These are phyloP conservation scores for honey bee (Apis mellifera) DNA, from an alignment of 1,140 invertebrate genomes.

Conservation along the genomic window DNA sequence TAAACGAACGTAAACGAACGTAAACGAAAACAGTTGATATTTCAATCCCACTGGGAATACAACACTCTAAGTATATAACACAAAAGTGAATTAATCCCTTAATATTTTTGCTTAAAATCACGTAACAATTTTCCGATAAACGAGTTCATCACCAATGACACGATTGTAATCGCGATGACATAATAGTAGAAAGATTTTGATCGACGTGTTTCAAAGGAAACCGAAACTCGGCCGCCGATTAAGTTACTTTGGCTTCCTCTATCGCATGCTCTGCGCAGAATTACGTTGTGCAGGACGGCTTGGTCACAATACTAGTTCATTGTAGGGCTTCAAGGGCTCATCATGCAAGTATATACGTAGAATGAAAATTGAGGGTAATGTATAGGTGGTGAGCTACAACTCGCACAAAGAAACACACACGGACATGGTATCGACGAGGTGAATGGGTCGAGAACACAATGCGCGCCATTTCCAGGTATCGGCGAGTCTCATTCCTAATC, in stretches of 20 bases:
- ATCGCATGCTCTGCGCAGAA: slow-evolving; percentile 61
- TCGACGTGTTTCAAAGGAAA: slow-evolving; percentile 34
- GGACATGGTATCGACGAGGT: not conserved
- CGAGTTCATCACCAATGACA: not conserved
- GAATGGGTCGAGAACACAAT: slow-evolving; percentile 52
- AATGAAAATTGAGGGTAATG: slow-evolving; percentile 43
- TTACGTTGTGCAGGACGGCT: slow-evolving; percentile 66
- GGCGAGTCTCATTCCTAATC: slow-evolving; percentile 56
- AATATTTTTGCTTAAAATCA: too few relatives aligned
- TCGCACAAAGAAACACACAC: not conserved
- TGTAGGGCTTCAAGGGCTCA: slow-evolving; percentile 70
- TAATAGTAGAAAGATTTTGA: slow-evolving; percentile 3
- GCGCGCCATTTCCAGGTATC: slow-evolving; percentile 53
- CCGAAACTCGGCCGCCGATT: slow-evolving; percentile 58
- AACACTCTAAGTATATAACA: too few relatives aligned
- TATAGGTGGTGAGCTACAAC: slow-evolving; percentile 23
- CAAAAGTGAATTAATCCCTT: too few relatives aligned
- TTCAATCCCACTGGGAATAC: too few relatives aligned
- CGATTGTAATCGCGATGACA: not conserved
- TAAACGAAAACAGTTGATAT: too few relatives aligned
- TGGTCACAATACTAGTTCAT: slow-evolving; percentile 63
- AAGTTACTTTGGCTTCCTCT: slow-evolving; percentile 70
- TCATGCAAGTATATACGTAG: slow-evolving; percentile 54
- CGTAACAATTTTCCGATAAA: too few relatives aligned
- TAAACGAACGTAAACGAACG: too few relatives aligned